phyloP scores from a whole-genome alignment of 2,797 vertebrate species.

The Alcedo atthis region DNA sequence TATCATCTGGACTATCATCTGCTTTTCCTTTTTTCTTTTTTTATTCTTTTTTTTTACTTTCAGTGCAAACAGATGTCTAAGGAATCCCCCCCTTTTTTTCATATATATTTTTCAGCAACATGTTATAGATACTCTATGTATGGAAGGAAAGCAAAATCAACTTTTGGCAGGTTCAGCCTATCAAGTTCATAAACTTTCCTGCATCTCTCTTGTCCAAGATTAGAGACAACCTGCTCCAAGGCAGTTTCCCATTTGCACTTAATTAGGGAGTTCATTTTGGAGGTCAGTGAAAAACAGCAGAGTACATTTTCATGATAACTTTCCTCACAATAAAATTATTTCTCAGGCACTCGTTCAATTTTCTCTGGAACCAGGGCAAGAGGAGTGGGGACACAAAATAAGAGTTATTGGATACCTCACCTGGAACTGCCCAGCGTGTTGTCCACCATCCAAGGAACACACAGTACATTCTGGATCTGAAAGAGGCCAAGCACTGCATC shows the following conservation, averaged over 20 bases:
- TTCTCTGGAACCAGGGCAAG: slow-evolving; percentile 78
- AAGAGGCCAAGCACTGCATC: slow-evolving; percentile 67
- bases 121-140: slow-evolving; percentile 72
- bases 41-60: slow-evolving; percentile 32
- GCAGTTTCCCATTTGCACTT: slow-evolving; percentile 83
- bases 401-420: slow-evolving; percentile 81
- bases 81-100: slow-evolving; percentile 60
- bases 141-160: slow-evolving; percentile 73
- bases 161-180: slow-evolving; percentile 74
- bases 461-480: slow-evolving; percentile 77
- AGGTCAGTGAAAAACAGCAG: slow-evolving; percentile 79
- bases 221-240: slow-evolving; percentile 78
- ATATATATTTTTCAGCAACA: slow-evolving; percentile 63
- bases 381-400: slow-evolving; percentile 72
- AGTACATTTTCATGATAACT: slow-evolving; percentile 78
- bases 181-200: slow-evolving; percentile 82
- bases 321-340: slow-evolving; percentile 81
- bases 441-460: slow-evolving; percentile 79
- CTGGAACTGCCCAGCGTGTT: slow-evolving; percentile 74
- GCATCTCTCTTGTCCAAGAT: slow-evolving; percentile 77
- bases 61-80: slow-evolving; percentile 76
- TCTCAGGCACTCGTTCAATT: slow-evolving; percentile 73
- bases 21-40: slow-evolving; percentile 11
- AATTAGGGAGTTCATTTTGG: slow-evolving; percentile 81
- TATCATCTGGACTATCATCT: slow-evolving; percentile 48